These are phyloP conservation scores for Antechinus flavipes DNA, from an alignment of 2,113 vertebrate species.

Conservation along the genomic window DNA sequence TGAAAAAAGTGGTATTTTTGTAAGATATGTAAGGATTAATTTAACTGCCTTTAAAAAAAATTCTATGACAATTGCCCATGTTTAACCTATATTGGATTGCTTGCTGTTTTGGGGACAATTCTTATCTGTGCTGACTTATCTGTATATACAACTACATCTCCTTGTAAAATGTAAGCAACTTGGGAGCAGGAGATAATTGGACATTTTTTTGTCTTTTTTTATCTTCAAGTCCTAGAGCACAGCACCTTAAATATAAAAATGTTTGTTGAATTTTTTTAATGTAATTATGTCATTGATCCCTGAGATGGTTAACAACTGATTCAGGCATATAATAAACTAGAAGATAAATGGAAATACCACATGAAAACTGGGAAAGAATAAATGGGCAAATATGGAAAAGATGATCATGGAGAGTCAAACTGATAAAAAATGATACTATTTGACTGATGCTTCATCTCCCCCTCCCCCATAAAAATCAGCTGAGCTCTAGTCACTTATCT, in stretches of 20 bases:
- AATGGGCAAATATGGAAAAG: background rate
- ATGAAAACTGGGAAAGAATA: background rate
- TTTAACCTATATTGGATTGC: too few species aligned
- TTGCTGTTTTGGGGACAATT: too few species aligned
- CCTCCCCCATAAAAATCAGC: background rate
- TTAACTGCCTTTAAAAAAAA: constrained; percentile 3
- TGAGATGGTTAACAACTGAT: background rate
- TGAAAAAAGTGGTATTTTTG: constrained; percentile 2
- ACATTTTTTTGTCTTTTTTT: background rate
- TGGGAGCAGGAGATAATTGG: background rate
- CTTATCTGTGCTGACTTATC: background rate
- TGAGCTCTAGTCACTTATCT: background rate
- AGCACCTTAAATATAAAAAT: background rate
- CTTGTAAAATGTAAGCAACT: background rate
- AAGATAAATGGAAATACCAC: background rate
- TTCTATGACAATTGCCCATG: background rate
- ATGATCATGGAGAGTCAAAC: background rate
- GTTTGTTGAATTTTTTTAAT: background rate
- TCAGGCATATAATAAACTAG: background rate
- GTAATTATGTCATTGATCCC: background rate
- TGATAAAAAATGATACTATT: background rate
- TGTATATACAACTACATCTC: background rate
- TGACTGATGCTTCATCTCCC: background rate
- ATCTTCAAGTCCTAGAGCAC: background rate
- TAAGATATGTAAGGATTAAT: background rate